A percentile compares a stretch with the other conserved stretches of the same genome.
Evolutionary conservation across 2,113 vertebrate species (phyloP).

Genomic region (Anguilla rostrata): DNA sequence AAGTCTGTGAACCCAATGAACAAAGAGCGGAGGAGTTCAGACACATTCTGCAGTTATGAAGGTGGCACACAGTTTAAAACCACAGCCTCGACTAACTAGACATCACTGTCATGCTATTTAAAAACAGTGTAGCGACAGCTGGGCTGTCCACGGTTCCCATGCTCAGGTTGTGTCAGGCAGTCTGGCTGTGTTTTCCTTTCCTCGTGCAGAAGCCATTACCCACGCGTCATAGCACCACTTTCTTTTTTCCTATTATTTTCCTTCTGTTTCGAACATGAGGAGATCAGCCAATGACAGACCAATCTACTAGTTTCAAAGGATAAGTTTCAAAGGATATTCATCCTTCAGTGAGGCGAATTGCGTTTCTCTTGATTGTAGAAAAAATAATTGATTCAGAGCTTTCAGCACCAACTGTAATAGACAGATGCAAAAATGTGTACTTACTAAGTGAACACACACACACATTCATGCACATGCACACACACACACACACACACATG

Average conservation of each 20-base stretch:
- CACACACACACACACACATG: neutral
- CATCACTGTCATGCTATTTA: neutral
- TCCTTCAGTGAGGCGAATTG: constrained; percentile 46
- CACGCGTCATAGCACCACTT: neutral
- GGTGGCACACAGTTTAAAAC: neutral
- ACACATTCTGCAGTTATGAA: neutral
- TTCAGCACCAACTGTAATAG: neutral
- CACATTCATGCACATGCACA: neutral
- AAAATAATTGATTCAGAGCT: constrained; percentile 36
- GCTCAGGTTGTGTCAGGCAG: neutral
- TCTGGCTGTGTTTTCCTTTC: neutral
- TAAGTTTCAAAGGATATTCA: neutral
- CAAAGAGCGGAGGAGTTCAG: neutral
- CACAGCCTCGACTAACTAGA: neutral
- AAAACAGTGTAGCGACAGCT: neutral
- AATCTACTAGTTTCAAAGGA: neutral
- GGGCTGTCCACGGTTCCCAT: neutral
- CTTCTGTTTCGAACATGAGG: neutral
- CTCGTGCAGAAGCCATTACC: neutral
- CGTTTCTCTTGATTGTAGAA: constrained; percentile 57
- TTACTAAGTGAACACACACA: neutral
- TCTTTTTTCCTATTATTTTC: neutral
- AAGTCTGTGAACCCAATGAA: neutral
- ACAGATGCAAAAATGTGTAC: no score
- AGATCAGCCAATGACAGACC: neutral